Conservation (phyloP, 1,140 invertebrate genomes). For the Aphis craccivora region DNA sequence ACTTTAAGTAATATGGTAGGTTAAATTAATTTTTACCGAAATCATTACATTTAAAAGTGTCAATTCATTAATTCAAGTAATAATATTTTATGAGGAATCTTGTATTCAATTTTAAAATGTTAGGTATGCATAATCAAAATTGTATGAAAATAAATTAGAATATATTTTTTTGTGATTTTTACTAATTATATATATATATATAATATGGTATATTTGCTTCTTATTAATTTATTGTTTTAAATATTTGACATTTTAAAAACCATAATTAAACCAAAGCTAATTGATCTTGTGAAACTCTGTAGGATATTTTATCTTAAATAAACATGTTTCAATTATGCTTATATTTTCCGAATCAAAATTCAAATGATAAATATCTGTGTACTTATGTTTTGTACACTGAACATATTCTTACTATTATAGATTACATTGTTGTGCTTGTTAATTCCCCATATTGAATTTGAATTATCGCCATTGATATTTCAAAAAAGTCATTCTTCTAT, state of each 20-base stretch:
- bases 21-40: neutral
- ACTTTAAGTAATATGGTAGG: neutral
- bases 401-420: neutral
- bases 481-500: neutral
- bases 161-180: no score
- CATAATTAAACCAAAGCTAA: neutral
- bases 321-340: neutral
- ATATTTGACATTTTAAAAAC: neutral
- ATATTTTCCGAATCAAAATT: neutral
- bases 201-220: no score
- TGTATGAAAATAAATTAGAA: no score
- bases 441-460: no score
- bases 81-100: no score
- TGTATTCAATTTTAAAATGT: no score
- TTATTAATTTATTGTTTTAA: neutral
- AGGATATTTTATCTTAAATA: neutral
- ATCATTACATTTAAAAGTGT: neutral
- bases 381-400: neutral
- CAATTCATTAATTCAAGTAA: no score
- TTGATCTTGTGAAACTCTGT: neutral
- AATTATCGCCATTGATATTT: no score
- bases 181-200: no score
- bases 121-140: no score
- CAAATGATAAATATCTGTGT: neutral
- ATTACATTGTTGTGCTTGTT: neutral